Conservation (phyloP, 2,113 vertebrate species). For the Urocolius indicus region DNA sequence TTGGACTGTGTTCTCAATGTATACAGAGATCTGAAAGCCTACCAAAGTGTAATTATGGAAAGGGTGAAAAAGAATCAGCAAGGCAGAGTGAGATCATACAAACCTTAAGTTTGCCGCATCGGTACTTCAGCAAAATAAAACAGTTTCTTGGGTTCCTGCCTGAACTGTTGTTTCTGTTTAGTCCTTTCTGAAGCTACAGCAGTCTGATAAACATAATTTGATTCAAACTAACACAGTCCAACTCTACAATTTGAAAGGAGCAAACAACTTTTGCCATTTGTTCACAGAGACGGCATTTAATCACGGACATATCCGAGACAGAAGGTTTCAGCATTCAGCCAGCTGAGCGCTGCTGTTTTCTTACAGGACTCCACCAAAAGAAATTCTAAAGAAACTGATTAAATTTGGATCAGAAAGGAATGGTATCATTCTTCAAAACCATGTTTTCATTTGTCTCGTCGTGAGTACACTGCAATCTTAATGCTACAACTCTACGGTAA, state of each 20-base stretch:
- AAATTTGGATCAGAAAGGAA: not conserved
- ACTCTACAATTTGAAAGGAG: not conserved
- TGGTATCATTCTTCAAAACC: not conserved
- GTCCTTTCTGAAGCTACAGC: not conserved
- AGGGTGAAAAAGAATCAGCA: not conserved
- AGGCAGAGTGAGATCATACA: not conserved
- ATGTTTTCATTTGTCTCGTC: not conserved
- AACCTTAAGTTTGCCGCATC: not conserved
- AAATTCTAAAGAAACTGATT: not conserved
- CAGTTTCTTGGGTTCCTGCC: not conserved
- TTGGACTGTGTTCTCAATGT: not conserved
- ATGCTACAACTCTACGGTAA: not conserved
- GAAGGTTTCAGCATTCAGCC: not conserved
- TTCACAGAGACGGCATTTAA: not conserved
- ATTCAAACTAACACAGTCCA: not conserved
- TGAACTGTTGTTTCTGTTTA: not conserved
- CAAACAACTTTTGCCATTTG: not conserved
- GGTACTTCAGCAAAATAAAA: not conserved
- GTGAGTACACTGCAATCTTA: not conserved
- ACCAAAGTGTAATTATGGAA: not conserved
- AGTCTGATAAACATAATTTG: not conserved
- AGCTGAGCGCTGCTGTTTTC: not conserved
- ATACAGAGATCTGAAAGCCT: not conserved
- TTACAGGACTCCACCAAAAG: not conserved
- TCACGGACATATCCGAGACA: not conserved